Percentiles rank a stretch among this genome's conserved stretches.
Conservation (phyloP, 2,888 invertebrate genomes). For the Spicauda simplicius region DNA sequence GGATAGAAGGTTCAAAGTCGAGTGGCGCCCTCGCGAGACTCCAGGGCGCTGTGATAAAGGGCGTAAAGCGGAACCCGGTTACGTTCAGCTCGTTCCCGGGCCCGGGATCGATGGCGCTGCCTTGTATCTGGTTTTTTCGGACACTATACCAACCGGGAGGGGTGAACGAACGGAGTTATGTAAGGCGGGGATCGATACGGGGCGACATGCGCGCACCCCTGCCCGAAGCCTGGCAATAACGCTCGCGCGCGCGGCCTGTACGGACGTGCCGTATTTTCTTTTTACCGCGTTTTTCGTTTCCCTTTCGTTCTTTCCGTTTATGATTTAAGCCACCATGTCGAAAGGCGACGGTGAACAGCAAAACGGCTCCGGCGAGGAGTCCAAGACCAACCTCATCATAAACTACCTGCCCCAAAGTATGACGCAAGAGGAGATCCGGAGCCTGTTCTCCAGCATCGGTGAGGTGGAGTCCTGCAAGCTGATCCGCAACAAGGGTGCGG, state of each 20-base stretch:
- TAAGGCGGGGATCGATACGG: slow-evolving; percentile 74
- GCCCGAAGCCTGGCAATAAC: slow-evolving; percentile 64
- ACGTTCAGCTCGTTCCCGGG: slow-evolving; percentile 58
- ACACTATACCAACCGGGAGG: slow-evolving; percentile 79
- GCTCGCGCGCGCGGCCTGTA: slow-evolving; percentile 78
- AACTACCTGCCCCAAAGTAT: slow-evolving; percentile 99
- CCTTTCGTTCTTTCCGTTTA: slow-evolving; percentile 85
- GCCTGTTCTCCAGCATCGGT: slow-evolving; percentile 98
- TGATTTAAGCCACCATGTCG: slow-evolving; percentile 90
- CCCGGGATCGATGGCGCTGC: slow-evolving; percentile 67
- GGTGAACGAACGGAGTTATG: slow-evolving; percentile 83
- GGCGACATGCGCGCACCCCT: slow-evolving; percentile 65
- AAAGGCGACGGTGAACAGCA: slow-evolving; percentile 95
- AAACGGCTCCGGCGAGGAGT: slow-evolving; percentile 95
- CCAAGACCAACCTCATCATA: slow-evolving; percentile 99
- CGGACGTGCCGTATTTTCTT: slow-evolving; percentile 81
- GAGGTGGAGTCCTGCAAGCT: slow-evolving; percentile 99
- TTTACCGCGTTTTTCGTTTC: slow-evolving; percentile 85
- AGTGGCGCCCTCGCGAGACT: slow-evolving; percentile 38
- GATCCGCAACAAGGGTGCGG: slow-evolving; percentile 99
- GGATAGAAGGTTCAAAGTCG: slow-evolving; percentile 41
- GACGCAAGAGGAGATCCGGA: slow-evolving; percentile 99
- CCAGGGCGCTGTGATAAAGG: slow-evolving; percentile 35
- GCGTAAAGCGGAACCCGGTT: slow-evolving; percentile 43
- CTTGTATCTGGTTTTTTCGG: slow-evolving; percentile 83